Evolutionary conservation across 1,140 invertebrate genomes (phyloP).

Genomic region (Lordiphosa mommai): DNA sequence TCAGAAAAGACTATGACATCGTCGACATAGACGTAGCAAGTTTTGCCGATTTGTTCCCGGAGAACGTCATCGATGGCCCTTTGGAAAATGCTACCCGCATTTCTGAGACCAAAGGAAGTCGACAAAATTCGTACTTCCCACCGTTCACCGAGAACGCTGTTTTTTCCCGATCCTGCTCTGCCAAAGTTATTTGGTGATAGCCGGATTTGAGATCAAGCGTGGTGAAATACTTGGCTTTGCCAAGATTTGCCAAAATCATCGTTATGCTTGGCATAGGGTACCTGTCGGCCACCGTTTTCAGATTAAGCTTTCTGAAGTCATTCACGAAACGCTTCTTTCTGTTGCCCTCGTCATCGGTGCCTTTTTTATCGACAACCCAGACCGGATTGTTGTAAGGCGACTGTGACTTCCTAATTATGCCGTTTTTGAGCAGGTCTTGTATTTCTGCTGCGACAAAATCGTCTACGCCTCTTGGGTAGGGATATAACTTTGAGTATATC

Average conservation of each 20-base stretch:
- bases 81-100: neutral
- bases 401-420: neutral
- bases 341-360: neutral
- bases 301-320: constrained; percentile 5
- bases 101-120: neutral
- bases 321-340: neutral
- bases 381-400: neutral
- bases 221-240: neutral
- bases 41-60: neutral
- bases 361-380: neutral
- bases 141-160: neutral
- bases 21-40: neutral
- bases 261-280: neutral
- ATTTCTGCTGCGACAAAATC: constrained; percentile 2
- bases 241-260: neutral
- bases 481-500: constrained; percentile 3
- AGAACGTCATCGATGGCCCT: neutral
- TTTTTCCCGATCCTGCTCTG: neutral
- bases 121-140: neutral
- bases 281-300: neutral
- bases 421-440: neutral
- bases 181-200: neutral
- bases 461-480: neutral
- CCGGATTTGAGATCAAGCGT: neutral
- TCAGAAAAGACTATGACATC: neutral